Percentiles rank a stretch among this genome's conserved stretches.
Evolutionary conservation across 2,113 vertebrate species (phyloP).

Genomic region (Euleptes europaea): DNA sequence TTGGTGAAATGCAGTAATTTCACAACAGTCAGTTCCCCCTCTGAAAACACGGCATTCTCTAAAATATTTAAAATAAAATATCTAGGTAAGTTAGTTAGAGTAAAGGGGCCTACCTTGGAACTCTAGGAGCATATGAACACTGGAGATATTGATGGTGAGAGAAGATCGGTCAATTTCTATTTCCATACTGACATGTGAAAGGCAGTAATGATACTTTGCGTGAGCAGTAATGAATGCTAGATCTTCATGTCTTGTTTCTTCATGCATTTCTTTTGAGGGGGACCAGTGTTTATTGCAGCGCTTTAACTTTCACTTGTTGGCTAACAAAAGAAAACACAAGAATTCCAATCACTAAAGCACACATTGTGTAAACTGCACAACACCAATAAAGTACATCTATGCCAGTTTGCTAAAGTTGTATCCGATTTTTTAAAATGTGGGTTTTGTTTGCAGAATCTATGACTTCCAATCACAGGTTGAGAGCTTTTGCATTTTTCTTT

Average conservation of each 20-base stretch:
- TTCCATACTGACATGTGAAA: neutral
- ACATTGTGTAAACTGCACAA: neutral
- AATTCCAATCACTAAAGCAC: neutral
- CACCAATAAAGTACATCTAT: neutral
- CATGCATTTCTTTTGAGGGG: neutral
- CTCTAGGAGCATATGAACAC: neutral
- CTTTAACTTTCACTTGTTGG: neutral
- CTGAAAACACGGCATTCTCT: neutral
- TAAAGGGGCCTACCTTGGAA: neutral
- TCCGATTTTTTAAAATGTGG: neutral
- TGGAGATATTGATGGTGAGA: neutral
- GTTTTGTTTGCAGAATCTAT: neutral
- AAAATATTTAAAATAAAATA: neutral
- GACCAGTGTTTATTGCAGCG: neutral
- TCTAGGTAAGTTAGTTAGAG: neutral
- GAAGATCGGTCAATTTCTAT: neutral
- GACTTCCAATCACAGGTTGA: too few relatives aligned
- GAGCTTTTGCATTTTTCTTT: too few relatives aligned
- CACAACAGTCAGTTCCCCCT: neutral
- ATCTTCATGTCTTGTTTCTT: neutral
- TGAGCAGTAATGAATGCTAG: neutral
- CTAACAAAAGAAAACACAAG: neutral
- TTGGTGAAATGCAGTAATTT: too few relatives aligned
- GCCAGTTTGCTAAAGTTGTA: neutral
- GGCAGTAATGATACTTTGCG: neutral